phyloP scores from a whole-genome alignment of 2,797 vertebrate species.

The Podarcis siculus region DNA sequence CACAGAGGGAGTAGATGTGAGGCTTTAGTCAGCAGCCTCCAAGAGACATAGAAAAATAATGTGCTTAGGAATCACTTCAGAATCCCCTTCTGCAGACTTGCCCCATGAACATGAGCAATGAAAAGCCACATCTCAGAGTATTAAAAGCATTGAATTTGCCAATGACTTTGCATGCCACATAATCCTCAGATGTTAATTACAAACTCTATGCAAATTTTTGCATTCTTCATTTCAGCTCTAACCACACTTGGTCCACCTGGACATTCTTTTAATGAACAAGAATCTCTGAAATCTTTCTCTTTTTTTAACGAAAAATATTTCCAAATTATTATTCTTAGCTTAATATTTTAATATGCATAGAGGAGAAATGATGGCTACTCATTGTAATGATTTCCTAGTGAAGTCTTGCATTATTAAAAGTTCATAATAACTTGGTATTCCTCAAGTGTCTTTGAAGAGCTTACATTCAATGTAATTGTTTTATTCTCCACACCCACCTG shows the following conservation, averaged over 20 bases:
- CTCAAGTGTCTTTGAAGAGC: background rate
- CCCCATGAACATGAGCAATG: background rate
- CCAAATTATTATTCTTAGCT: background rate
- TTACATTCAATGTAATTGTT: conserved; percentile 23
- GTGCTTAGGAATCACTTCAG: background rate
- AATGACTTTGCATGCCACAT: background rate
- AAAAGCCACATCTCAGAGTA: background rate
- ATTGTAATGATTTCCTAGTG: conserved; percentile 28
- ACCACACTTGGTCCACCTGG: background rate
- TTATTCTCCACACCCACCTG: background rate
- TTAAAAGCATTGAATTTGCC: background rate
- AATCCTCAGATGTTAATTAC: background rate
- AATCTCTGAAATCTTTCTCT: conserved; percentile 14
- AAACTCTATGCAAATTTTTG: background rate
- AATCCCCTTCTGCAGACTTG: background rate
- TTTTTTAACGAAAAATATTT: background rate
- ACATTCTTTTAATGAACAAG: background rate
- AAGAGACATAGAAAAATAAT: background rate
- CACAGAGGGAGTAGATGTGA: background rate
- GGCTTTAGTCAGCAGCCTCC: background rate
- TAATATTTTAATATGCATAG: conserved; percentile 26
- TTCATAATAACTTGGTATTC: conserved; percentile 30
- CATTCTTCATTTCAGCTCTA: background rate
- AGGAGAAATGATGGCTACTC: conserved; percentile 31
- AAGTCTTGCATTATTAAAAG: conserved; percentile 46